These are phyloP conservation scores for Oryzias dopingdopingensis DNA, from an alignment of 2,797 vertebrate species.

Conservation along the genomic window DNA sequence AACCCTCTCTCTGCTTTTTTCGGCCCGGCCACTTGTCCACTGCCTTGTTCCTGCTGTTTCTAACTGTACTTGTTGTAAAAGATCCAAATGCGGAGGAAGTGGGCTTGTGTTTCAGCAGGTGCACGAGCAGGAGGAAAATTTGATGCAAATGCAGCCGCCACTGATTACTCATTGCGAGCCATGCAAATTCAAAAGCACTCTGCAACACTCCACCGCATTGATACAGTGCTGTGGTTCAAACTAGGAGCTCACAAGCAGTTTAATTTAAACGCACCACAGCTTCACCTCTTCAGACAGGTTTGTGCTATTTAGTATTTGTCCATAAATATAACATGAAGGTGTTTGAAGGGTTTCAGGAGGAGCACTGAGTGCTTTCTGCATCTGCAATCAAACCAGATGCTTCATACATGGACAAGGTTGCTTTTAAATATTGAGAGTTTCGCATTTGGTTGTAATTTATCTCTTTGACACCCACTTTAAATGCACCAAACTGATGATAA, in stretches of 20 bases:
- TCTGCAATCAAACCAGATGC: not conserved
- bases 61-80: slow-evolving; percentile 47
- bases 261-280: slow-evolving; percentile 34
- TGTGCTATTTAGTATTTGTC: slow-evolving; percentile 17
- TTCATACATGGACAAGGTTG: too few relatives aligned
- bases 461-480: too few relatives aligned
- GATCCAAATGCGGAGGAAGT: slow-evolving; percentile 29
- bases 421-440: too few relatives aligned
- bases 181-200: slow-evolving; percentile 72
- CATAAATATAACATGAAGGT: slow-evolving; percentile 8
- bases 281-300: slow-evolving; percentile 1
- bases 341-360: slow-evolving; percentile 2
- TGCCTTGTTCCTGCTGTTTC: slow-evolving; percentile 34
- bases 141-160: slow-evolving; percentile 71
- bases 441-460: too few relatives aligned
- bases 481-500: too few relatives aligned
- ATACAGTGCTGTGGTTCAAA: slow-evolving; percentile 45
- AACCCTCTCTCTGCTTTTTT: slow-evolving; percentile 7
- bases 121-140: slow-evolving; percentile 49
- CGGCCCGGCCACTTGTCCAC: slow-evolving; percentile 23
- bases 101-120: slow-evolving; percentile 52
- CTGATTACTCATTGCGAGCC: slow-evolving; percentile 49
- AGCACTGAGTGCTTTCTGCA: not conserved
- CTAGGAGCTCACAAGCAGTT: slow-evolving; percentile 32
- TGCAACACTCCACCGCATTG: slow-evolving; percentile 35